phyloP scores from a whole-genome alignment of 2,113 vertebrate genomes.

The Accipiter virgatus region DNA sequence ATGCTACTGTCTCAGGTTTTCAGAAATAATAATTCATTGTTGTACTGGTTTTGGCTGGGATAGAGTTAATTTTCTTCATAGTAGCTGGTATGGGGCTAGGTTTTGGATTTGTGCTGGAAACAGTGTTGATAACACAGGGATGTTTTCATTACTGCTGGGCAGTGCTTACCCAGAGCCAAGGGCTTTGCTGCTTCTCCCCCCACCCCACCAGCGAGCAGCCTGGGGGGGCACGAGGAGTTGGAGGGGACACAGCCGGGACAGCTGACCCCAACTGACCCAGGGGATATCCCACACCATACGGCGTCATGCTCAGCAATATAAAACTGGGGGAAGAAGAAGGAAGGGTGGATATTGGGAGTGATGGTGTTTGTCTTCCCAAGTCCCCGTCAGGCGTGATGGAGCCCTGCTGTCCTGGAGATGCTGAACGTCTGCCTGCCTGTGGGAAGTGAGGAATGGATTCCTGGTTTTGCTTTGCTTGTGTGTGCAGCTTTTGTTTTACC shows the following conservation, averaged over 20 bases:
- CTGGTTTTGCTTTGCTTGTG: not conserved
- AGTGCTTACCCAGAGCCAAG: not conserved
- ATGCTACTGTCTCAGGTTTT: not conserved
- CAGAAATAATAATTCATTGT: not conserved
- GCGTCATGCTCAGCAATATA: not conserved
- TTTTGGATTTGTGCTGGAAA: not conserved
- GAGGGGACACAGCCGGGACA: not conserved
- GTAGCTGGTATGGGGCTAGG: not conserved
- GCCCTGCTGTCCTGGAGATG: not conserved
- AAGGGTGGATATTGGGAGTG: rapidly evolving
- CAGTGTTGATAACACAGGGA: not conserved
- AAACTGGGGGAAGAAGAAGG: not conserved
- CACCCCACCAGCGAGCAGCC: not conserved
- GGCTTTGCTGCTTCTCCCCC: not conserved
- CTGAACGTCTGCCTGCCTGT: not conserved
- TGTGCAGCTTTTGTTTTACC: not conserved
- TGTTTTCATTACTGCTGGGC: not conserved
- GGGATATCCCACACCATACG: too few relatives aligned
- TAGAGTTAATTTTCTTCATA: not conserved
- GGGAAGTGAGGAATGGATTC: not conserved
- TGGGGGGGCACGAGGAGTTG: not conserved
- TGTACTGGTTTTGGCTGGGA: not conserved
- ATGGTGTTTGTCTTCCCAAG: not conserved
- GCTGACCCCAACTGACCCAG: not conserved
- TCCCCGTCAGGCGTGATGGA: not conserved